Base-by-base conservation (phyloP, 2,113 vertebrate species). In the Damaliscus lunatus region DNA sequence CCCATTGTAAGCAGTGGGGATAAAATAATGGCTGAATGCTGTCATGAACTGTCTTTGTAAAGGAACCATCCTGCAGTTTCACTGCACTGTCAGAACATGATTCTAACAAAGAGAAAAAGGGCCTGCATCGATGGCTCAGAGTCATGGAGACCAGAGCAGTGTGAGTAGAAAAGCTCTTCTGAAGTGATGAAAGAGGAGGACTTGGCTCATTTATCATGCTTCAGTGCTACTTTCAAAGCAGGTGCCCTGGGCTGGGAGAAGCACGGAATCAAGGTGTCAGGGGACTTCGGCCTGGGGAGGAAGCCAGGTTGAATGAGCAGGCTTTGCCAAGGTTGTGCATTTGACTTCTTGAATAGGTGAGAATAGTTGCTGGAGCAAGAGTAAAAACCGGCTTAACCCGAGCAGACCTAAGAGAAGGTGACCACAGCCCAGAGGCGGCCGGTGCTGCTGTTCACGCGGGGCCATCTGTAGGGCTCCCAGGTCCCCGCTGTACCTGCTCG, bases 401-500 rank as follows among this genome's bases (percentile, higher is more conserved):
- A 94, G n/a, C 31, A 82, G 59, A n/a, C 40, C 77, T 36, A 50
- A 19, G 67, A 53, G 82, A 59, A 91, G 55, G 81, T 14, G 93
- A 25, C 55, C 60, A 46, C 50, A 10, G 29, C 43, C 64, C 50
- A 10, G 1, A 33, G 85, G 46, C 2, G 0, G 55, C 50, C 3
- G 71, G 59, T 0, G 14, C 92, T 4, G 53, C 5, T 5, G 53
- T 2, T 27, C 67, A 16, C 40, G 0, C 2, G 0, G 62, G 53
- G 2, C n/a, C 36, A 0, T 0, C 0, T 1, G 11, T 0, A 11
- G 50, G 40, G 21, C 27, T 27, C 52, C 19, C 29, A 0, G 33
- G 33, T 10, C 29, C n/a, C 55, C 0, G 19, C 87, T 19, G 6
- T 98, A 99, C 99, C 99, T 99, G 99, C 87, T 99, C 99, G 0